Percentiles rank a stretch among this genome's conserved stretches.
Evolutionary conservation across 2,113 vertebrate genomes (phyloP).

Genomic region (Edolisoma coerulescens): DNA sequence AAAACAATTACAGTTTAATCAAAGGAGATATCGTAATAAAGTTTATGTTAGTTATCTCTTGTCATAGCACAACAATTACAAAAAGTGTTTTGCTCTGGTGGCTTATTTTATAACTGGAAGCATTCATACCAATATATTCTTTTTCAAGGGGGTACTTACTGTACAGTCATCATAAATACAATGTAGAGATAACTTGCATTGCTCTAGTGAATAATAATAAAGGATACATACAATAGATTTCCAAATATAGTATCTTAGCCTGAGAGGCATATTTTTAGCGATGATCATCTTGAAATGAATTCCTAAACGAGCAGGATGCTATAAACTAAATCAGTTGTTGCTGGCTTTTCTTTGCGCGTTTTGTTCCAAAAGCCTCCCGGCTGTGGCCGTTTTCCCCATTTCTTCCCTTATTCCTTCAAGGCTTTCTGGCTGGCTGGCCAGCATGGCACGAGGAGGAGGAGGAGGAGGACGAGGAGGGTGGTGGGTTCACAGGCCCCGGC

Average conservation of each 20-base stretch:
- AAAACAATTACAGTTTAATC: background rate
- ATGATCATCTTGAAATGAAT: constrained; percentile 6
- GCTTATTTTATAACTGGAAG: constrained; percentile 22
- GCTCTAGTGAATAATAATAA: constrained; percentile 29
- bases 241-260: constrained; percentile 19
- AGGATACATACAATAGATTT: background rate
- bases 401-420: background rate
- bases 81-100: constrained; percentile 16
- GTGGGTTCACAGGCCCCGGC: background rate
- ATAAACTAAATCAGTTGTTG: background rate
- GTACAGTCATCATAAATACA: constrained; percentile 3
- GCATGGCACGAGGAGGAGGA: rapidly evolving
- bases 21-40: background rate
- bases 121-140: background rate
- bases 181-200: background rate
- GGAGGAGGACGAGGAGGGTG: background rate
- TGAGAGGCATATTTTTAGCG: constrained; percentile 16
- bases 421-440: background rate
- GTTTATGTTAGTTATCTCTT: constrained; percentile 1
- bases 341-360: background rate
- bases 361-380: background rate
- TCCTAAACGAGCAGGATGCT: background rate
- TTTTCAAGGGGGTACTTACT: constrained; percentile 9
- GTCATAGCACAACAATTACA: background rate
- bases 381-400: background rate